Evolutionary conservation across 1,140 invertebrate species (phyloP).

Genomic region (Leptinotarsa texana): DNA sequence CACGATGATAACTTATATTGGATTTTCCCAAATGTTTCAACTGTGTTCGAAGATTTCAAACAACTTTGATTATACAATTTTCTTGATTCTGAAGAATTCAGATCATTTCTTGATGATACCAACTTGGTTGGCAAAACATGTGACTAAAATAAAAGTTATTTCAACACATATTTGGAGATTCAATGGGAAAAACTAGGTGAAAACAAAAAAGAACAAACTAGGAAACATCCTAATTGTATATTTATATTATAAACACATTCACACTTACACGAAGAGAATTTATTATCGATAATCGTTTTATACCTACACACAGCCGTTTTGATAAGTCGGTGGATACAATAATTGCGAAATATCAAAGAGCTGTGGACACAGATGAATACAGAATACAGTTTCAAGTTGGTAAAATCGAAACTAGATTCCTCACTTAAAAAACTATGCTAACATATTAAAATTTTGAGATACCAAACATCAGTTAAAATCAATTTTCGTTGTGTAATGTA

Average conservation of each 20-base stretch:
- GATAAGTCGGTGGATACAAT: conserved; percentile 44
- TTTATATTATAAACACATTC: conserved; percentile 55
- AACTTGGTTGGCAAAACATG: too few relatives aligned
- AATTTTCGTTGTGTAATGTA: conserved; percentile 40
- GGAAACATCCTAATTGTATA: conserved; percentile 50
- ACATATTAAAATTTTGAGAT: conserved; percentile 44
- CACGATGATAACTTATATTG: too few relatives aligned
- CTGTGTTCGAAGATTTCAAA: too few relatives aligned
- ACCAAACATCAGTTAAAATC: conserved; percentile 34
- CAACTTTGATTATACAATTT: too few relatives aligned
- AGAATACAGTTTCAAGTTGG: conserved; percentile 45
- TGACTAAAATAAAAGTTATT: too few relatives aligned
- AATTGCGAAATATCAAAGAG: conserved; percentile 48
- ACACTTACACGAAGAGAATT: conserved; percentile 50
- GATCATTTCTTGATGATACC: too few relatives aligned
- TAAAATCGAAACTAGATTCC: conserved; percentile 6
- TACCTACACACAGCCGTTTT: conserved; percentile 49
- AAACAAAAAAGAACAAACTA: conserved; percentile 31
- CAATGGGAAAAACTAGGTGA: background rate
- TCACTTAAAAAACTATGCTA: conserved; percentile 44
- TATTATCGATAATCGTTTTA: conserved; percentile 34
- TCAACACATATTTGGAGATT: too few relatives aligned
- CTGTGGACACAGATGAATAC: conserved; percentile 31
- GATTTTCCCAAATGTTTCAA: too few relatives aligned
- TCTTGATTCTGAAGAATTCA: too few relatives aligned